These are phyloP conservation scores for Anagrus nilaparvatae DNA, from an alignment of 1,140 invertebrate species.

Conservation along the genomic window DNA sequence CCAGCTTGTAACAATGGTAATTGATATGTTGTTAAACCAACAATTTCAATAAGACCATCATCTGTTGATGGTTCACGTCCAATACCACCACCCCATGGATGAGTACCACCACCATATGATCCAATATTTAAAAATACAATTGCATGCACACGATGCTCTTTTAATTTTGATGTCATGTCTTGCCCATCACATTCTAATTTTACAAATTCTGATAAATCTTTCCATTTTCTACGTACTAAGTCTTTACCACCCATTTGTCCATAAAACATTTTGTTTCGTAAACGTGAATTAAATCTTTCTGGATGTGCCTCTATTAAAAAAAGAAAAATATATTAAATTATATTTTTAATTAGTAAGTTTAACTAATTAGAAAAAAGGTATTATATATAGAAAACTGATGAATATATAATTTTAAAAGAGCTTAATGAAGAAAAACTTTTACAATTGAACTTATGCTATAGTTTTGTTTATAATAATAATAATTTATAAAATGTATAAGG, in stretches of 20 bases:
- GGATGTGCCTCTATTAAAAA: slow-evolving; percentile 86
- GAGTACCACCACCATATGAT: slow-evolving; percentile 90
- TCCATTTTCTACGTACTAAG: slow-evolving; percentile 90
- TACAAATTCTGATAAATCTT: slow-evolving; percentile 84
- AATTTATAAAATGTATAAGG: too few species aligned
- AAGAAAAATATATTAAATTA: too few species aligned
- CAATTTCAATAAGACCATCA: slow-evolving; percentile 92
- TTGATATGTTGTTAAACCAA: slow-evolving; percentile 94
- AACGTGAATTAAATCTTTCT: slow-evolving; percentile 91
- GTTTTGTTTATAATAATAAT: too few species aligned
- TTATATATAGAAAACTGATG: too few species aligned
- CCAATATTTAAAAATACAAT: slow-evolving; percentile 91
- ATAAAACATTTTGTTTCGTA: slow-evolving; percentile 97
- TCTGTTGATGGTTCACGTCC: slow-evolving; percentile 75
- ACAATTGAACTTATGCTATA: too few species aligned
- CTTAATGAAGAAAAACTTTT: too few species aligned
- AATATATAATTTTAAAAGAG: too few species aligned
- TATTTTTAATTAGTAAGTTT: too few species aligned
- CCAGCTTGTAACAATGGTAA: slow-evolving; percentile 93
- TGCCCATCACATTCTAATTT: slow-evolving; percentile 91
- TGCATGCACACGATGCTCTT: slow-evolving; percentile 89
- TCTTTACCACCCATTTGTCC: slow-evolving; percentile 96
- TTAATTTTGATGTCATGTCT: slow-evolving; percentile 83
- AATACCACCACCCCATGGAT: slow-evolving; percentile 84
- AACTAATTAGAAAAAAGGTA: too few species aligned